Base-by-base conservation (phyloP, 2,113 vertebrate genomes). In the Zingel zingel region DNA sequence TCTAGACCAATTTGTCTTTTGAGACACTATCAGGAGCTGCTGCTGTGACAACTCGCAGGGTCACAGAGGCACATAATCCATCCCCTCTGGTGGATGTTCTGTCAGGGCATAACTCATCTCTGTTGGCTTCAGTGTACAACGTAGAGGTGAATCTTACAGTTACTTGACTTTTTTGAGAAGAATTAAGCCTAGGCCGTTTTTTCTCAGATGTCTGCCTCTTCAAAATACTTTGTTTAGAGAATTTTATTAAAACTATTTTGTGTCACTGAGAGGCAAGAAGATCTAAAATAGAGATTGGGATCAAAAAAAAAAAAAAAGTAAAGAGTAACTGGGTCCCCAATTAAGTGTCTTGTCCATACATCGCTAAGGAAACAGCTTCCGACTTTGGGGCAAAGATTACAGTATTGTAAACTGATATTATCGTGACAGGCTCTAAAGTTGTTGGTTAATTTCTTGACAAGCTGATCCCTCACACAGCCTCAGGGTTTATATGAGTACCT, bases 391-490 rank as follows among this genome's bases (percentile, higher is more conserved):
- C 13, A n/a, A 2, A 70, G 19, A 57, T 70, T 1, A 43, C 10
- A 43, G 39, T 43, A 43, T 11, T 43, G 39, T 43, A 43, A 43
- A 43, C 39, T 43, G 39, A 10, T 43, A 43, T 43, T 43, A 43
- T 66, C 13, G 53, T 77, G 85, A 68, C 77, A 82, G 65, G 39
- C 48, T 66, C 48, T 50, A 13, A 69, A 63, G 77, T 61, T 85
- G 72, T 61, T 47, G 59, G 51, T 47, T 66, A 70, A 62, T 74
- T 80, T 77, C 39, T 69, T 69, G 78, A 79, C 77, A 75, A 76
- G 58, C 74, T 56, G 72, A 81, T 62, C 63, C 53, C 73, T 79
- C 58, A 77, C 69, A 77, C 65, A 86, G 83, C 86, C 75, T 72
- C 43, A 13, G 79, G 87, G 45, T 81, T 70, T 77, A 47, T 47